Conservation (phyloP, 2,797 vertebrate genomes). For the Bovichtus variegatus region DNA sequence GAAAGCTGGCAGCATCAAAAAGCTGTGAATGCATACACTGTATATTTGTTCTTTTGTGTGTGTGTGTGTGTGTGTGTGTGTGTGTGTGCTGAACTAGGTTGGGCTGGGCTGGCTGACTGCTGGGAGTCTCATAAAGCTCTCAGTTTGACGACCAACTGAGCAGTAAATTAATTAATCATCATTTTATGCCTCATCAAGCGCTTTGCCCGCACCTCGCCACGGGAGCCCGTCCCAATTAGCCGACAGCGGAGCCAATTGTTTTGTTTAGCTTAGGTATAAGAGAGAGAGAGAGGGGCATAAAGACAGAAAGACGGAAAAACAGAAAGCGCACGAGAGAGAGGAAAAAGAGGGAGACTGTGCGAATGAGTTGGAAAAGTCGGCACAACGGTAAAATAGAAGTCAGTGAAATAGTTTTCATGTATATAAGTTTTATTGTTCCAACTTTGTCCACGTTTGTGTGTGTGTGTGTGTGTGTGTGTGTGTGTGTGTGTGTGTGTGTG, state of each 20-base stretch:
- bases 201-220: conserved; percentile 91
- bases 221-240: conserved; percentile 92
- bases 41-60: conserved; percentile 25
- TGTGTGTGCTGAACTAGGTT: conserved; percentile 17
- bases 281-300: conserved; percentile 51
- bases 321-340: conserved; percentile 71
- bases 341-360: background rate
- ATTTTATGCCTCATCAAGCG: conserved; percentile 99
- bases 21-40: conserved; percentile 32
- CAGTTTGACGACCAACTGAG: conserved; percentile 98
- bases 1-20: conserved; percentile 35
- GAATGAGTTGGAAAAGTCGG: background rate
- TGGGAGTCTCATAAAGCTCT: conserved; percentile 97
- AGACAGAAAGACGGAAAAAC: conserved; percentile 85
- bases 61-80: conserved; percentile 3
- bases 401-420: background rate
- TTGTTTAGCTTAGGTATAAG: conserved; percentile 91
- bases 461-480: background rate
- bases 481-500: background rate
- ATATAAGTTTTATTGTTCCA: conserved; percentile 11
- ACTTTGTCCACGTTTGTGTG: conserved; percentile 11
- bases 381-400: conserved; percentile 10
- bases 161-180: conserved; percentile 99
- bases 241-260: conserved; percentile 93
- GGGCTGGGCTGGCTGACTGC: conserved; percentile 85